Percentiles rank a stretch among this genome's conserved stretches.
phyloP scores from a whole-genome alignment of 2,797 vertebrate species.

The Microchirus variegatus region DNA sequence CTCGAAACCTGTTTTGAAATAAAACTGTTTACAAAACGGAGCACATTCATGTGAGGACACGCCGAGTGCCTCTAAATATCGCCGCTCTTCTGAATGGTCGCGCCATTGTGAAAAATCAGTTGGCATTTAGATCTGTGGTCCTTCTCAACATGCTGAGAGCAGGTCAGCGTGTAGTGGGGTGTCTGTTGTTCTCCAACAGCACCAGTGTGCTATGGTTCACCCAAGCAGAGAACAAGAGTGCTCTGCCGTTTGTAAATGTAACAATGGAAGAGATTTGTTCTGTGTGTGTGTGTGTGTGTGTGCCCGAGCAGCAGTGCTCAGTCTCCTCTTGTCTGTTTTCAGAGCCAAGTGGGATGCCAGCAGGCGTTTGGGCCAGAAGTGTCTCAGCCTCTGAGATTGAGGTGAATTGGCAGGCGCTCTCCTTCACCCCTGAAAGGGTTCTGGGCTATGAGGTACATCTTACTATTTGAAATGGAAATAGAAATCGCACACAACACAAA shows the following conservation, averaged over 20 bases:
- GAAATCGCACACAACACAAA: conserved; percentile 57
- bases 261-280: conserved; percentile 57
- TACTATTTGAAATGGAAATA: conserved; percentile 77
- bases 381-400: conserved; percentile 91
- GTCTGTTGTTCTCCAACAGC: conserved; percentile 58
- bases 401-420: conserved; percentile 89
- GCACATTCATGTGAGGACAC: conserved; percentile 32
- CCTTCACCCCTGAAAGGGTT: conserved; percentile 90
- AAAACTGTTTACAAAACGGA: conserved; percentile 6
- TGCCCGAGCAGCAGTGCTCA: conserved; percentile 45
- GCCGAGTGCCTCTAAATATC: conserved; percentile 53
- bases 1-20: not conserved
- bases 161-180: conserved; percentile 33
- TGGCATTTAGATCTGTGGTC: conserved; percentile 66
- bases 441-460: conserved; percentile 93
- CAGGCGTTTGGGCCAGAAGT: conserved; percentile 86
- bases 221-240: conserved; percentile 48
- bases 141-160: conserved; percentile 43
- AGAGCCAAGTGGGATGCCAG: conserved; percentile 90
- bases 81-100: conserved; percentile 40
- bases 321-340: conserved; percentile 69
- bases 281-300: conserved; percentile 21
- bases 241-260: conserved; percentile 48
- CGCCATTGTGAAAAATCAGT: conserved; percentile 44
- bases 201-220: conserved; percentile 61